Evolutionary conservation across 2,113 vertebrate species (phyloP), one percentile per base, ranked within the genome.

Genomic region (Heteronetta atricapilla): DNA sequence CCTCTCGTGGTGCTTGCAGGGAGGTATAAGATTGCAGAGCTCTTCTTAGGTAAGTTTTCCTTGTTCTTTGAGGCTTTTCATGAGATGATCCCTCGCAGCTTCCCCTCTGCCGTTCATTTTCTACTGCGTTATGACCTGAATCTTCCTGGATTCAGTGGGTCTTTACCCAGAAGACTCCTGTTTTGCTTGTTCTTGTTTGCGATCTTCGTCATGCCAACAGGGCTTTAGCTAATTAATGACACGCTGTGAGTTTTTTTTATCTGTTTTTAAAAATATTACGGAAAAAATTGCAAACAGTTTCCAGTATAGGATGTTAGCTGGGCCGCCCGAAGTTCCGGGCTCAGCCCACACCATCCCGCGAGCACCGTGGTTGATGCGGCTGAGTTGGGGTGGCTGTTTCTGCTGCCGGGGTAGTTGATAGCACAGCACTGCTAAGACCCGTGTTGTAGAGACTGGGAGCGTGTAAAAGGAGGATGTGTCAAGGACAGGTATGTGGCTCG

Each of bases 241-340:
- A 91, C 19, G 10, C 46, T 63, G 34, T 38, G 53, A 48, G 46
- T 10, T 14, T 50, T 89, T 91, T 91, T 91, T 89, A 94, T 94
- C 78, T 34, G 17, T 80, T 91, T 26, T 91, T 26, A 80, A 95
- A 96, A 94, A 67, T 59, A 89, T 33, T 73, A 26, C 0, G 75
- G 95, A 92, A 95, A 92, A 87, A 94, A 74, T 18, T 44, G 44
- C 82, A 53, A 12, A 6, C 36, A 59, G 20, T 94, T 96, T 94
- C 94, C 94, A 69, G 60, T 46, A 58, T 89, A 82, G 89, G 91
- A 93, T 93, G 46, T 93, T 79, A 75, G 33, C n/a, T 87, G 94
- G 69, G 53, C n/a, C 1, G 36, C 67, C 63, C 82, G 53, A 53
- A 50, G 55, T 88, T 95, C 91, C 89, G 91, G 85, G 75, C 70